These are phyloP conservation scores for Notolepis coatsorum DNA, from an alignment of 2,797 vertebrate genomes.

Conservation along the genomic window DNA sequence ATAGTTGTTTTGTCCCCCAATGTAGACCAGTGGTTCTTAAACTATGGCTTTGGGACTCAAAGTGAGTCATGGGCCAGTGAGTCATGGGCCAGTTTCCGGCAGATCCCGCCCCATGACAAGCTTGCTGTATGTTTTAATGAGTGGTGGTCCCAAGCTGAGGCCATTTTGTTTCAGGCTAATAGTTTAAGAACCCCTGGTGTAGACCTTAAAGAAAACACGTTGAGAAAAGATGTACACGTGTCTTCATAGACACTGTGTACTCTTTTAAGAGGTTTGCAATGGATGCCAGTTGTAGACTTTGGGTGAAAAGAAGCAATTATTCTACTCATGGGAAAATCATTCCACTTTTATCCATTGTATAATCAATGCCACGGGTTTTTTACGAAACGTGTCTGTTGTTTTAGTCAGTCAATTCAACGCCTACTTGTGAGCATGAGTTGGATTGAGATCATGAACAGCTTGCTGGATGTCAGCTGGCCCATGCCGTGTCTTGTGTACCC, in stretches of 20 bases:
- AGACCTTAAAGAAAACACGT: slow-evolving; percentile 5
- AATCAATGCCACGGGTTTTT: slow-evolving; percentile 59
- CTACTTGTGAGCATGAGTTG: slow-evolving; percentile 81
- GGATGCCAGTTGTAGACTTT: slow-evolving; percentile 48
- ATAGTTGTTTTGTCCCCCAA: slow-evolving; percentile 28
- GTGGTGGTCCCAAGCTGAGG: neutral
- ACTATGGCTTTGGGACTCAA: neutral
- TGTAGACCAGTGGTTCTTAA: slow-evolving; percentile 42
- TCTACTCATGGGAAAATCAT: neutral
- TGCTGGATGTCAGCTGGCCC: slow-evolving; percentile 78
- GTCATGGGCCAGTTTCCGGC: neutral
- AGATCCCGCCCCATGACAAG: neutral
- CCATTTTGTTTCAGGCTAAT: neutral
- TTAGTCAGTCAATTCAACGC: slow-evolving; percentile 58
- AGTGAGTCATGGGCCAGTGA: neutral
- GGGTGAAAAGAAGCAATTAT: neutral
- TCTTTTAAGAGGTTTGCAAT: slow-evolving; percentile 84
- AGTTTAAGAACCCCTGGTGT: slow-evolving; percentile 51
- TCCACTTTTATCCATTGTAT: slow-evolving; percentile 72
- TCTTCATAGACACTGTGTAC: slow-evolving; percentile 50
- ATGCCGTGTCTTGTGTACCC: slow-evolving; percentile 76
- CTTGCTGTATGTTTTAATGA: neutral
- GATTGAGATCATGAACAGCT: slow-evolving; percentile 86
- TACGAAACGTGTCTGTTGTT: slow-evolving; percentile 30
- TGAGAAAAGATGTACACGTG: slow-evolving; percentile 69